Percentiles rank a stretch among this genome's conserved stretches.
Evolutionary conservation across 2,888 invertebrate species (phyloP).

Genomic region (Malachius bipustulatus): DNA sequence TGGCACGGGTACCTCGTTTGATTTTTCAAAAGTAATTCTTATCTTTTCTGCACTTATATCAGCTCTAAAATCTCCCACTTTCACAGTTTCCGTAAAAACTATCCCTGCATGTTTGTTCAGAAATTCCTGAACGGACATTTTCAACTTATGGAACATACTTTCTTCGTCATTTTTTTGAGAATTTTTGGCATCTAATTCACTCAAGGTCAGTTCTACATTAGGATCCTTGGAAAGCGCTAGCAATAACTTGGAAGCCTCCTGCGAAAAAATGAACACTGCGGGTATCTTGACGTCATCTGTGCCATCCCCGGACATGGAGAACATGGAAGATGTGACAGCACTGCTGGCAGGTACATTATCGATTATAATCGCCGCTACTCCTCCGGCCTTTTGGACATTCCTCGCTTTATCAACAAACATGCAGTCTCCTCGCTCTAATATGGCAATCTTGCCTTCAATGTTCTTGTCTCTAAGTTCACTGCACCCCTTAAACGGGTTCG

Average conservation of each 20-base stretch:
- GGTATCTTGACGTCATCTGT: constrained; percentile 77
- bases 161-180: constrained; percentile 34
- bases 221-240: constrained; percentile 46
- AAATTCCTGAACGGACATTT: constrained; percentile 37
- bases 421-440: constrained; percentile 86
- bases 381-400: constrained; percentile 69
- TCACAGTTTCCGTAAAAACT: constrained; percentile 30
- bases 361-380: constrained; percentile 71
- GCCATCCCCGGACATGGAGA: constrained; percentile 95
- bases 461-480: constrained; percentile 33
- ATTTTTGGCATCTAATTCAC: constrained; percentile 36
- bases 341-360: constrained; percentile 72
- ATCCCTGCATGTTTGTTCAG: constrained; percentile 35
- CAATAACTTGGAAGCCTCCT: constrained; percentile 60
- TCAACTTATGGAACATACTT: constrained; percentile 36
- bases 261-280: constrained; percentile 76
- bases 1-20: constrained; percentile 17
- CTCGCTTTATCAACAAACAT: constrained; percentile 93
- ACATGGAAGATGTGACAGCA: constrained; percentile 65
- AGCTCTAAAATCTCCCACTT: constrained; percentile 32
- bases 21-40: constrained; percentile 27
- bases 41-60: constrained; percentile 31
- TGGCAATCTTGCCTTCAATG: constrained; percentile 54
- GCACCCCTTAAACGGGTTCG: constrained; percentile 61
- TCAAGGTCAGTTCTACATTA: constrained; percentile 42